Conservation (phyloP, 2,888 invertebrate species). For the Alsophila aescularia region DNA sequence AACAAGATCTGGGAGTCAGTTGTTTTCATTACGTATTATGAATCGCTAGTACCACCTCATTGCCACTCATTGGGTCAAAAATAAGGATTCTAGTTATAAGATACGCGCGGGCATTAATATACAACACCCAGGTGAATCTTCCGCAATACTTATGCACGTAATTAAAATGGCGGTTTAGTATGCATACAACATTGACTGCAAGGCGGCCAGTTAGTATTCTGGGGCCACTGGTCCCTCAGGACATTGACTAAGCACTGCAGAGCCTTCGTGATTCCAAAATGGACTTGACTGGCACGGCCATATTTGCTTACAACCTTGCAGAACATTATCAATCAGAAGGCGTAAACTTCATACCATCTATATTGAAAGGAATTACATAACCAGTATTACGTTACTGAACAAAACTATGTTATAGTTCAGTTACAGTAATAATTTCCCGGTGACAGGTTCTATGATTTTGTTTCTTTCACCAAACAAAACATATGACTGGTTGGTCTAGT, state of each 20-base stretch:
- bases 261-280: slow-evolving; percentile 58
- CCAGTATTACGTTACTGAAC: no score
- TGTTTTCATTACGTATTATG: no score
- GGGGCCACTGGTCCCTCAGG: slow-evolving; percentile 46
- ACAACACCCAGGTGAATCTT: slow-evolving; percentile 8
- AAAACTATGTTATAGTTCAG: no score
- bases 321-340: not conserved
- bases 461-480: no score
- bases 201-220: slow-evolving; percentile 40
- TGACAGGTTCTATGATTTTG: no score
- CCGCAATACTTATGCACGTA: slow-evolving; percentile 28
- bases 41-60: no score
- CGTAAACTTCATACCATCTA: not conserved
- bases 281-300: slow-evolving; percentile 49
- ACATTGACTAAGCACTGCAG: slow-evolving; percentile 37
- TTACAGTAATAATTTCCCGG: no score
- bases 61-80: not conserved
- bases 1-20: no score
- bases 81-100: not conserved
- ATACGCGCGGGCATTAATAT: slow-evolving; percentile 9
- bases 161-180: slow-evolving; percentile 28
- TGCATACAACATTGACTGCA: slow-evolving; percentile 31
- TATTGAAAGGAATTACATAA: no score
- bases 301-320: slow-evolving; percentile 14
- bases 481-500: no score